Evolutionary conservation across 2,113 vertebrate genomes (phyloP).

Genomic region (Zosterops hypoxanthus): DNA sequence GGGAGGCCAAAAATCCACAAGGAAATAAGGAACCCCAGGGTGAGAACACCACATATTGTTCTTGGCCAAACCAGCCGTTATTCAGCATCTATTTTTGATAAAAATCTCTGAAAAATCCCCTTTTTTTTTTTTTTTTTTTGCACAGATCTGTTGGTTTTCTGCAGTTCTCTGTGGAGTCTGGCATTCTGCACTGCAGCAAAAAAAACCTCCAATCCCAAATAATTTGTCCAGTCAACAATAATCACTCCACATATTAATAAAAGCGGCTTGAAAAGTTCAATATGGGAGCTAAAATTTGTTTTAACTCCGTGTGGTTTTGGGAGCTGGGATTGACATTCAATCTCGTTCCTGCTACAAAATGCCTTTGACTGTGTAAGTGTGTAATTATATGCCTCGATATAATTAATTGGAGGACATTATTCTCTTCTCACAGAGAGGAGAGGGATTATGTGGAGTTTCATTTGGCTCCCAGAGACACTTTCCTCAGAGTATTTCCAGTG

Average conservation of each 20-base stretch:
- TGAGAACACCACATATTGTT: not conserved
- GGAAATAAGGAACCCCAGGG: not conserved
- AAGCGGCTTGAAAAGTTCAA: conserved; percentile 51
- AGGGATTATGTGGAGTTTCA: conserved; percentile 24
- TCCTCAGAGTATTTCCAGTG: conserved; percentile 34
- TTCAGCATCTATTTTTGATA: conserved; percentile 4
- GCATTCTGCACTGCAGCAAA: not conserved
- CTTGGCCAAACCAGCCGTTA: not conserved
- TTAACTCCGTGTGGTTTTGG: conserved; percentile 37
- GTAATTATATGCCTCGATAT: conserved; percentile 54
- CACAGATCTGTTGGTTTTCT: not conserved
- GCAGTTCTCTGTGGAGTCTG: not conserved
- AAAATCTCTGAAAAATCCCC: not conserved
- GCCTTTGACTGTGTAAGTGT: conserved; percentile 57
- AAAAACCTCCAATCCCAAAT: not conserved
- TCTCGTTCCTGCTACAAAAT: conserved; percentile 36
- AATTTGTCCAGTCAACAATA: conserved; percentile 17
- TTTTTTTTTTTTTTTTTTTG: not conserved
- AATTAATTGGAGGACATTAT: conserved; percentile 68
- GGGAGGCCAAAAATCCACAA: not conserved
- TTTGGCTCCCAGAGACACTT: conserved; percentile 52
- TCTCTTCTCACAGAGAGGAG: conserved; percentile 21
- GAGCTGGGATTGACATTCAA: conserved; percentile 55
- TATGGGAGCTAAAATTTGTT: not conserved
- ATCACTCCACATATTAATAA: conserved; percentile 8